These are phyloP conservation scores for Ciconia maguari DNA, from an alignment of 2,113 vertebrate genomes.

Conservation along the genomic window DNA sequence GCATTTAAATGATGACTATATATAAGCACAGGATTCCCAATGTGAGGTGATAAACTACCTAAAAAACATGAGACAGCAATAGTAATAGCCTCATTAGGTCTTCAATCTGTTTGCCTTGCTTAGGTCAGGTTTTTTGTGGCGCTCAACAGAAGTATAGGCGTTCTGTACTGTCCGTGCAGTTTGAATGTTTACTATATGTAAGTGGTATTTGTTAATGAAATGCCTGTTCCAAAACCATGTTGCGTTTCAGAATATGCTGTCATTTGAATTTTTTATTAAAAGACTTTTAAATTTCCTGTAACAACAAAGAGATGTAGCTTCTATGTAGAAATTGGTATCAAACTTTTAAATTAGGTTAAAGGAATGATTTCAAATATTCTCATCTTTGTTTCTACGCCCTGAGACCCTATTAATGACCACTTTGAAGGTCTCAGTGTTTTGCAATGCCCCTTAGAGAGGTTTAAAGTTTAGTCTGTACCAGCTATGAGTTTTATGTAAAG, in stretches of 20 bases:
- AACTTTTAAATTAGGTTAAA: not conserved
- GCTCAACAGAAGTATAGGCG: not conserved
- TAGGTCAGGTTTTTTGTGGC: not conserved
- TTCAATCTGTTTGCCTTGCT: not conserved
- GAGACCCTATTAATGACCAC: not conserved
- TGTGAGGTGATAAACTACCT: not conserved
- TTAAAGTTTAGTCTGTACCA: not conserved
- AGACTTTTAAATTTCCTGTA: not conserved
- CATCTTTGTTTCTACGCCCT: not conserved
- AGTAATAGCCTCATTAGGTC: not conserved
- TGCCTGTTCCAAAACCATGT: not conserved
- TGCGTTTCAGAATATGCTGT: not conserved
- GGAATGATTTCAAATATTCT: not conserved
- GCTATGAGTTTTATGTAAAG: not conserved
- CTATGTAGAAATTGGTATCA: not conserved
- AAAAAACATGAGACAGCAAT: not conserved
- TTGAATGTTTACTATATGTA: not conserved
- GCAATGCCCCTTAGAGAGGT: not conserved
- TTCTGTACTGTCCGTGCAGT: not conserved
- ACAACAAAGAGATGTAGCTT: not conserved
- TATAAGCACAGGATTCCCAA: not conserved
- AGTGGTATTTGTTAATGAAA: not conserved
- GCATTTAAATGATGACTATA: not conserved
- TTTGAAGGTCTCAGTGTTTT: not conserved
- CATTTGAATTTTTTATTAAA: not conserved